These are phyloP conservation scores for Chaitophorus viminalis DNA, from an alignment of 2,888 invertebrate genomes.

Conservation along the genomic window DNA sequence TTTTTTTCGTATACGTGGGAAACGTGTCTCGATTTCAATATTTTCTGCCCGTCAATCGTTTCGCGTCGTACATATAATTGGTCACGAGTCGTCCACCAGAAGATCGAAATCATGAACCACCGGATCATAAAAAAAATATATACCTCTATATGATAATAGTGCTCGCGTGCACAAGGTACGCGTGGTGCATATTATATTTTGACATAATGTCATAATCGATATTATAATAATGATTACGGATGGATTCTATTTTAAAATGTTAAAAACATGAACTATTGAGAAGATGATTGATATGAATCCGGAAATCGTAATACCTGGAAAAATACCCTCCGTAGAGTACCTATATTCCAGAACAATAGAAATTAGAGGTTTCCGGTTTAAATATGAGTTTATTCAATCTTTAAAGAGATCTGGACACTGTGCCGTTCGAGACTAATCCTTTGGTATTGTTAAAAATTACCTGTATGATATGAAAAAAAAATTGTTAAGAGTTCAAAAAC, in stretches of 20 bases:
- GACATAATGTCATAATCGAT: neutral
- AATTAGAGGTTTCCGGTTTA: constrained; percentile 29
- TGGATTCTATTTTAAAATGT: neutral
- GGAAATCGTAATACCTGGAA: neutral
- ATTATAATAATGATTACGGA: neutral
- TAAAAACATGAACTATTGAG: too few relatives aligned
- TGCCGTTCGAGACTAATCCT: neutral
- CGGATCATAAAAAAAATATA: neutral
- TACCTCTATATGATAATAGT: neutral
- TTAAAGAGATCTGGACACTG: neutral
- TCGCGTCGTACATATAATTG: constrained; percentile 5
- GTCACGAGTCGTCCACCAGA: constrained; percentile 23
- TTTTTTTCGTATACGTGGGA: constrained; percentile 35
- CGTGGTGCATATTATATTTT: neutral
- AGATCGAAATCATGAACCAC: constrained; percentile 35
- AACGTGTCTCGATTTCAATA: constrained; percentile 58
- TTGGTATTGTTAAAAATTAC: constrained; percentile 22
- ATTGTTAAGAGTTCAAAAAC: neutral
- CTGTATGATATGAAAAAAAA: neutral
- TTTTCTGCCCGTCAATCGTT: neutral
- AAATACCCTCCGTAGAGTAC: neutral
- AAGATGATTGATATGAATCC: neutral
- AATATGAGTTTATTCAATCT: constrained; percentile 22
- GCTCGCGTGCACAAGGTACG: neutral
- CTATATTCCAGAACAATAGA: neutral